These are phyloP conservation scores for Yponomeuta plumbellus DNA, from an alignment of 2,888 invertebrate species.

Conservation along the genomic window DNA sequence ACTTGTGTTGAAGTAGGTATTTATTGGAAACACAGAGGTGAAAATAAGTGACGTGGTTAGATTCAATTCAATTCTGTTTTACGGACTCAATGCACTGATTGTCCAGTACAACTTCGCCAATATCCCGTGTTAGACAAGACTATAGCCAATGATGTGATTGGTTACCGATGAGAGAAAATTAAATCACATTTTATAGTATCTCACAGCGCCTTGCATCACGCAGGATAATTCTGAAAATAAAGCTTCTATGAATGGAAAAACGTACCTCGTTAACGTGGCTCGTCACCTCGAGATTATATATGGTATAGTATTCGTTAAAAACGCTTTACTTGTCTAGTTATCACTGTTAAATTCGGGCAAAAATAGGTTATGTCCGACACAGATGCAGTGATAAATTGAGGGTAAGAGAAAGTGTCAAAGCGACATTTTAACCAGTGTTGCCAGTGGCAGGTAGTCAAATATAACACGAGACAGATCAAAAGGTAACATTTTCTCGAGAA, in stretches of 20 bases:
- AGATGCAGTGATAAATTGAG: conserved; percentile 17
- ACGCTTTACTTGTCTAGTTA: not conserved
- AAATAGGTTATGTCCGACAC: conserved; percentile 26
- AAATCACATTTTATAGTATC: not conserved
- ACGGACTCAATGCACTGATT: too few relatives aligned
- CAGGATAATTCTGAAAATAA: not conserved
- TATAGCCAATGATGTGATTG: too few relatives aligned
- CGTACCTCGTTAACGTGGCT: not conserved
- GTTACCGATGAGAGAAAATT: not conserved
- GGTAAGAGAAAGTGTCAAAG: conserved; percentile 12
- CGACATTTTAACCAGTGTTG: not conserved
- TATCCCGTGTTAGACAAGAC: too few relatives aligned
- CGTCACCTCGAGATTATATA: not conserved
- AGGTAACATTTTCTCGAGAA: too few relatives aligned
- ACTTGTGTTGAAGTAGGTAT: too few relatives aligned
- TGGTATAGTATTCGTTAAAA: not conserved
- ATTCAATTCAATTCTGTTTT: too few relatives aligned
- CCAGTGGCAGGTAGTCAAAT: too few relatives aligned
- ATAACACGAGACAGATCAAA: too few relatives aligned
- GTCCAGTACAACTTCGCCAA: too few relatives aligned
- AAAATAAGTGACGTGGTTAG: too few relatives aligned
- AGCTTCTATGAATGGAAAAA: not conserved
- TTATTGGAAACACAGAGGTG: too few relatives aligned
- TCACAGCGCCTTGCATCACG: not conserved
- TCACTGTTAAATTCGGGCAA: conserved; percentile 8